Percentiles rank a stretch among this genome's conserved stretches.
These are phyloP conservation scores for Acronicta leporina DNA, from an alignment of 2,888 invertebrate species.

Conservation along the genomic window DNA sequence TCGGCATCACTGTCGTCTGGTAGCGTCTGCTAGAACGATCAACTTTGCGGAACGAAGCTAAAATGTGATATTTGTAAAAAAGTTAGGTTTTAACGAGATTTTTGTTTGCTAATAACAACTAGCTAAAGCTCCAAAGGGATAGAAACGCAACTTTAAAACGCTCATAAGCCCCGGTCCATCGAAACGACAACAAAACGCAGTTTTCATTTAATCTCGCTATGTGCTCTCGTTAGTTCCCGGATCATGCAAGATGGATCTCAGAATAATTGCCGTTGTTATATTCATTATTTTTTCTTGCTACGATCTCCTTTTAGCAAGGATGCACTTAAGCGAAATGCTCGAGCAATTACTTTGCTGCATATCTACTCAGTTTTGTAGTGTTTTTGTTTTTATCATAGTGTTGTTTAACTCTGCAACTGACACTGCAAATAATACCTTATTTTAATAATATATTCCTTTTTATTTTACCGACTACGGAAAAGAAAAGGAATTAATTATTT, in stretches of 20 bases:
- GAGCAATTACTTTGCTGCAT: constrained; percentile 31
- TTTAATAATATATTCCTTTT: not conserved
- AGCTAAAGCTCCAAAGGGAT: not conserved
- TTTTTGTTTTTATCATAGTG: not conserved
- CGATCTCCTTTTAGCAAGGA: constrained; percentile 29
- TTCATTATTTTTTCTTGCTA: constrained; percentile 51
- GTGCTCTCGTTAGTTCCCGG: constrained; percentile 49
- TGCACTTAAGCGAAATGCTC: constrained; percentile 46
- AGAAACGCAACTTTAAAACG: constrained; percentile 2
- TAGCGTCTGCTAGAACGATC: too few species aligned
- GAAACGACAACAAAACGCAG: constrained; percentile 30
- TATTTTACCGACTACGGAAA: too few species aligned
- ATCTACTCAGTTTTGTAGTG: not conserved
- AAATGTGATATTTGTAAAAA: too few species aligned
- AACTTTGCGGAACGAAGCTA: too few species aligned
- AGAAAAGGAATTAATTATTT: too few species aligned
- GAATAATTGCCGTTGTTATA: constrained; percentile 57
- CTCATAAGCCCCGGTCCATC: not conserved
- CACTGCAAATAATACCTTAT: not conserved
- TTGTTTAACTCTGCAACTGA: not conserved
- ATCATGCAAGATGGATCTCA: constrained; percentile 43
- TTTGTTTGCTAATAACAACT: not conserved
- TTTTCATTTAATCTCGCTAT: constrained; percentile 54
- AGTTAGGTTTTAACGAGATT: too few species aligned
- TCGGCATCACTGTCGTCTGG: too few species aligned